Evolutionary conservation across 2,113 vertebrate species (phyloP).

Genomic region (Indicator maculatus): DNA sequence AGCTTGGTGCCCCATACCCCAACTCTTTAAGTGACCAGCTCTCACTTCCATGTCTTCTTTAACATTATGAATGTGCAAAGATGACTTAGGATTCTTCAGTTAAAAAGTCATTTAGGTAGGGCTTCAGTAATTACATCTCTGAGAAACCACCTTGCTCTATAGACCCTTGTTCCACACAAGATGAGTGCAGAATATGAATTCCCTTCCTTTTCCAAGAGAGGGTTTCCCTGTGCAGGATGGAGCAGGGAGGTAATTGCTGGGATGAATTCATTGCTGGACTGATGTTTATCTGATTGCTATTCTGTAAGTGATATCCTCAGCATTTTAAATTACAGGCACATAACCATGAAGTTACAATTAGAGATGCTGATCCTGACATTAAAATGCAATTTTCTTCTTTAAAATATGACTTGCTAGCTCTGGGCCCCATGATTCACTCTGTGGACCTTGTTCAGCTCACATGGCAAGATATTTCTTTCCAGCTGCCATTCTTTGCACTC

Average conservation of each 20-base stretch:
- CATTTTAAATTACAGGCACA: constrained; percentile 50
- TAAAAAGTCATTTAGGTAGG: background rate
- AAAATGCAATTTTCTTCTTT: constrained; percentile 47
- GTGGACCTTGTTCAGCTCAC: constrained; percentile 30
- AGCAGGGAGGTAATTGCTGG: constrained; percentile 16
- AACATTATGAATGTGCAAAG: background rate
- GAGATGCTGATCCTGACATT: constrained; percentile 24
- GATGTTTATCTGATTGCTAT: background rate
- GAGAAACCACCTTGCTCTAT: background rate
- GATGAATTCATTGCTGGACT: constrained; percentile 18
- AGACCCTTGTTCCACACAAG: background rate
- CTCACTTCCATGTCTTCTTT: background rate
- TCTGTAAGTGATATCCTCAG: constrained; percentile 8
- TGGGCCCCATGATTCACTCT: constrained; percentile 1
- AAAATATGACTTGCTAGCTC: constrained; percentile 26
- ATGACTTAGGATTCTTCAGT: background rate
- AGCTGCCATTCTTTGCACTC: constrained; percentile 39
- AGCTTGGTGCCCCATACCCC: background rate
- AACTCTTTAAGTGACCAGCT: background rate
- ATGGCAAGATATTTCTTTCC: constrained; percentile 37
- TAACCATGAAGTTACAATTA: constrained; percentile 46
- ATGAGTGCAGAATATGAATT: constrained; percentile 9
- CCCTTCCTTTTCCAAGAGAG: background rate
- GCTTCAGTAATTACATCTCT: background rate
- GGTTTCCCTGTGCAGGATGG: background rate